Percentiles rank a stretch among this genome's conserved stretches.
phyloP scores from a whole-genome alignment of 2,113 vertebrate genomes.

The Arvicanthis niloticus region DNA sequence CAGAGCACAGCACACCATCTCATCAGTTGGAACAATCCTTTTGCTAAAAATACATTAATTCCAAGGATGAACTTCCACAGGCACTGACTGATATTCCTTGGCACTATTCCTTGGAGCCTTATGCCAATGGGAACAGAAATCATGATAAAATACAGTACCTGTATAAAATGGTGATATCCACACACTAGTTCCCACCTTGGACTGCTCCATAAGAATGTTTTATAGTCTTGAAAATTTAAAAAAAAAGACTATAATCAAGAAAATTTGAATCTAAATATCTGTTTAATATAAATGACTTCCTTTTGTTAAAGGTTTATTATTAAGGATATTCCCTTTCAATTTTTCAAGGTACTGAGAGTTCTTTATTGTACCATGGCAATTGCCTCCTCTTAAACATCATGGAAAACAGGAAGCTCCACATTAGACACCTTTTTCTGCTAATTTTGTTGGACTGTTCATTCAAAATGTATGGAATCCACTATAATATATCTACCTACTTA shows the following conservation, averaged over 20 bases:
- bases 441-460: constrained; percentile 44
- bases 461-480: constrained; percentile 32
- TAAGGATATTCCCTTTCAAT: constrained; percentile 40
- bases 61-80: not conserved
- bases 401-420: constrained; percentile 4
- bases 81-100: constrained; percentile 18
- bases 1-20: constrained; percentile 41
- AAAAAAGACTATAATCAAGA: constrained; percentile 2
- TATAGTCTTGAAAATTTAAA: not conserved
- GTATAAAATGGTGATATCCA: not conserved
- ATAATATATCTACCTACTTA: constrained; percentile 44
- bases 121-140: not conserved
- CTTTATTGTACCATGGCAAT: not conserved
- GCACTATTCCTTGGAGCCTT: constrained; percentile 25
- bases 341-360: not conserved
- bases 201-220: constrained; percentile 17
- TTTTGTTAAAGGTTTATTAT: constrained; percentile 44
- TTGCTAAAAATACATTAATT: constrained; percentile 25
- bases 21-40: constrained; percentile 50
- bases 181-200: not conserved
- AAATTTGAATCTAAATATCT: constrained; percentile 34
- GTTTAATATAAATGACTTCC: constrained; percentile 8
- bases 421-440: constrained; percentile 20
- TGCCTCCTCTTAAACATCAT: constrained; percentile 56
- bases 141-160: constrained; percentile 22